Base-by-base conservation (phyloP, 2,113 vertebrate species). In the Dendrocopos noguchii region DNA sequence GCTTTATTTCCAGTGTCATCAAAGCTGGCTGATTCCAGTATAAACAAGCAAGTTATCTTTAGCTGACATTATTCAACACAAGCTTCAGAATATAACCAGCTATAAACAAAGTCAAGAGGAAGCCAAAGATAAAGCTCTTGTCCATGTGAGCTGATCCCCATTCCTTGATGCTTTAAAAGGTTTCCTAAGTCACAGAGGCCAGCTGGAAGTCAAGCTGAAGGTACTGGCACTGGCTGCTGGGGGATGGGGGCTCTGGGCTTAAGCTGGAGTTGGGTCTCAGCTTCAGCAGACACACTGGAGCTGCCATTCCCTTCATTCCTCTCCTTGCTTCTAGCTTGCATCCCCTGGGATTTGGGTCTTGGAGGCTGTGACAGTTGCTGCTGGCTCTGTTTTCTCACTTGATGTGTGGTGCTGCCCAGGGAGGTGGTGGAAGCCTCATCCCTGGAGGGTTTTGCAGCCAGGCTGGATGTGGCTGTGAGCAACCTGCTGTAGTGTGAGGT, bases 21-120 rank as follows among this genome's bases (percentile, higher is more conserved):
- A 81, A 72, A 68, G 72, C 57, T 6, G 15, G 18, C 74, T 60
- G 81, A 75, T 27, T 46, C 84, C 86, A 71, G 80, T 20, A 63
- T 59, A 76, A 88, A 74, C 77, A 92, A 81, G 16, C 0, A 31
- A 66, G 60, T 75, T 90, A 86, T 70, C 91, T 80, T 29, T 14
- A 67, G 53, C 33, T 64, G 63, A 52, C 36, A 8, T 78, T 81
- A 88, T 56, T 81, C 66, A 44, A 14, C 24, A 25, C 55, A 71
- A 87, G 39, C 66, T 19, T 75, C 57, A 15, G 84, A 60, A 57
- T 60, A 31, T 19, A 75, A 61, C 25, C 12, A 8, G 31, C 13
- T 33, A 57, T 27, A 84, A 96, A 93, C 80, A 79, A 78, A 78
- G 79, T 50, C 52, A n/a, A 52, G 46, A 42, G 64, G 28, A 80